These are phyloP conservation scores for Cinclus mexicanus DNA, from an alignment of 2,113 vertebrate genomes.

Conservation along the genomic window DNA sequence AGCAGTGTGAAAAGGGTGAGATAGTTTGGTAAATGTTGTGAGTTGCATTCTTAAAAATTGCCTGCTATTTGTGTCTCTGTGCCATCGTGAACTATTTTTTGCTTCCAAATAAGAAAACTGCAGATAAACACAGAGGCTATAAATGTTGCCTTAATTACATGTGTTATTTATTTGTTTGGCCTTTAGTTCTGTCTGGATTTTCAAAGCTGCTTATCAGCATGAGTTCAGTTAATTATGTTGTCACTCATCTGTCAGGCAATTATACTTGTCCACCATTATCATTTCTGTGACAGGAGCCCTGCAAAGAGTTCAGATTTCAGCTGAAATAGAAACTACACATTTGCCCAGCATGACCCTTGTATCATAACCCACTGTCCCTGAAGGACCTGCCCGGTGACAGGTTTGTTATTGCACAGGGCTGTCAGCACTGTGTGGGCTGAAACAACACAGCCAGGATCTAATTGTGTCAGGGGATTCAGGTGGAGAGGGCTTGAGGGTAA, in stretches of 20 bases:
- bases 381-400: background rate
- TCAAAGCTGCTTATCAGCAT: background rate
- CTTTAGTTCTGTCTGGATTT: slow-evolving; percentile 9
- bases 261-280: background rate
- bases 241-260: background rate
- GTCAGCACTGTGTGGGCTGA: background rate
- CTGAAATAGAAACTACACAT: background rate
- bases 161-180: background rate
- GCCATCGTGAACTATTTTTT: background rate
- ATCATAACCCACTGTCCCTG: background rate
- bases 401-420: background rate
- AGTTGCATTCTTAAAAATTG: background rate
- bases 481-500: background rate
- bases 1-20: background rate
- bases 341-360: background rate
- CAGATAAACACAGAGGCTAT: background rate
- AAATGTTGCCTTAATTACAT: background rate
- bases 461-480: background rate
- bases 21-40: background rate
- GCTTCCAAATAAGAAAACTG: background rate
- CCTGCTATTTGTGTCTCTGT: background rate
- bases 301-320: background rate
- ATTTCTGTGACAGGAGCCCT: background rate
- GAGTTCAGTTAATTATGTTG: slow-evolving; percentile 3
- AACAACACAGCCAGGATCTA: background rate